Percentiles rank a stretch among this genome's conserved stretches.
Evolutionary conservation across 2,888 invertebrate species (phyloP).

Genomic region (Clitarchus hookeri): DNA sequence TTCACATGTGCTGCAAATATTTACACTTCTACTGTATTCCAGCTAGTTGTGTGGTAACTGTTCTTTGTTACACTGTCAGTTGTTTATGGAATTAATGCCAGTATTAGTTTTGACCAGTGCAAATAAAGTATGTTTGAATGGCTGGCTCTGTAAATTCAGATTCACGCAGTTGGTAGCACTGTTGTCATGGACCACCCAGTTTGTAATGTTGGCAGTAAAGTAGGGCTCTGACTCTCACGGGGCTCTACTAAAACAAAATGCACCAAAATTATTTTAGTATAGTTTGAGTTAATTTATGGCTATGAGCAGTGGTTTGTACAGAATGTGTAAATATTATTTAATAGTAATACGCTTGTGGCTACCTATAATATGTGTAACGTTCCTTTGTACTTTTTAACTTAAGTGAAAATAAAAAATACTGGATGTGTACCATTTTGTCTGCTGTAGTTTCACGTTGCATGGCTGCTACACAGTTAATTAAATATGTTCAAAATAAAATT

Average conservation of each 20-base stretch:
- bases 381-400: constrained; percentile 2
- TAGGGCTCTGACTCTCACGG: neutral
- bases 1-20: too few species aligned
- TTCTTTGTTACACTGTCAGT: too few species aligned
- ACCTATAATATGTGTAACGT: neutral
- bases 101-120: too few species aligned
- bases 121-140: too few species aligned
- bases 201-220: neutral
- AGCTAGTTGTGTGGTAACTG: too few species aligned
- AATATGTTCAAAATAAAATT: too few species aligned
- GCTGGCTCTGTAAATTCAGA: too few species aligned
- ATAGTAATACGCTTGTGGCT: neutral
- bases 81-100: too few species aligned
- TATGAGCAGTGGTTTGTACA: neutral
- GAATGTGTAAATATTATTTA: neutral
- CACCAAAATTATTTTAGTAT: neutral
- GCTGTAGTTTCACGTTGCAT: neutral
- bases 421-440: neutral
- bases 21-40: too few species aligned
- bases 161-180: too few species aligned
- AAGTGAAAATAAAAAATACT: neutral
- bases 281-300: neutral
- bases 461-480: too few species aligned
- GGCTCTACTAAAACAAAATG: neutral
- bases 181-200: neutral